Conservation (phyloP, 2,797 vertebrate genomes). For the Neosilurus mollespiculum region DNA sequence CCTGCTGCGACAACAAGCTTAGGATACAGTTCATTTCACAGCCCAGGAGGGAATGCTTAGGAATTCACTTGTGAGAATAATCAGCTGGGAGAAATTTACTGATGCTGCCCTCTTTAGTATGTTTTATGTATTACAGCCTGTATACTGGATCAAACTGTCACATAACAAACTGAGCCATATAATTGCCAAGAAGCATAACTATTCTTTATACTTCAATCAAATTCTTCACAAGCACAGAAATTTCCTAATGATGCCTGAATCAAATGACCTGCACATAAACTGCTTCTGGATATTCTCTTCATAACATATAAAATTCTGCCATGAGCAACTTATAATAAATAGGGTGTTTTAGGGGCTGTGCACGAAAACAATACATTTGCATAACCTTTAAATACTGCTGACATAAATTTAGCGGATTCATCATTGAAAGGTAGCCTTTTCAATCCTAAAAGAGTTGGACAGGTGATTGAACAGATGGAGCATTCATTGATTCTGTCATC, state of each 20-base stretch:
- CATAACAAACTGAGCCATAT: not conserved
- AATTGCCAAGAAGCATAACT: not conserved
- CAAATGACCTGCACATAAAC: not conserved
- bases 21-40: conserved; percentile 65
- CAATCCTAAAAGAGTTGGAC: conserved; percentile 8
- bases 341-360: not conserved
- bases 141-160: not conserved
- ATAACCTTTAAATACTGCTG: not conserved
- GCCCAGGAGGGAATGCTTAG: conserved; percentile 30
- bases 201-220: not conserved
- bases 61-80: conserved; percentile 28
- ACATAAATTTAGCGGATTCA: conserved; percentile 3
- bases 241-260: not conserved
- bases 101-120: conserved; percentile 24
- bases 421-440: conserved; percentile 5
- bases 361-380: not conserved
- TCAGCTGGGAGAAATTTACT: conserved; percentile 30
- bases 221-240: no score
- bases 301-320: not conserved
- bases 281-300: not conserved
- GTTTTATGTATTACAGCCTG: not conserved
- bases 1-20: conserved; percentile 54
- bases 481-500: conserved; percentile 34
- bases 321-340: not conserved
- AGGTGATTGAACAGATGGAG: conserved; percentile 14